Evolutionary conservation across 37 sponge, comb jelly and placozoan species (phyloP).

Genomic region (Theonella swinhoei): DNA sequence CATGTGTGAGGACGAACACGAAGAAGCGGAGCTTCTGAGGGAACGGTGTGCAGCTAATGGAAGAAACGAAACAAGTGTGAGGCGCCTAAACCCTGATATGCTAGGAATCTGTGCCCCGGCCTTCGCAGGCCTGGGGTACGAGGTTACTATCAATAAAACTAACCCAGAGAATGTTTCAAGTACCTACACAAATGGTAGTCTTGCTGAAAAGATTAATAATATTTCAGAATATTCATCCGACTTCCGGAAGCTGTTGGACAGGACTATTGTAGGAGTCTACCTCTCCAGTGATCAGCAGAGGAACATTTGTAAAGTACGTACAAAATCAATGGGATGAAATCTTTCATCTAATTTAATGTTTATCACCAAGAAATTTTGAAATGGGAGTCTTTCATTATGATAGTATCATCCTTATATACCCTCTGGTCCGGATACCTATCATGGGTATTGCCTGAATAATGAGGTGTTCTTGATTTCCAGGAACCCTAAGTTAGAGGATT

Average conservation of each 20-base stretch:
- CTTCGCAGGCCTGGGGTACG: constrained; percentile 2
- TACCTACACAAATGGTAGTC: not conserved
- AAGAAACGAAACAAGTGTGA: not conserved
- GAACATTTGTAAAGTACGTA: constrained; percentile 39
- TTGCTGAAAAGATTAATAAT: not conserved
- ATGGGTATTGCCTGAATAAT: no score
- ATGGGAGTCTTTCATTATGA: no score
- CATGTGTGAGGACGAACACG: constrained; percentile 19
- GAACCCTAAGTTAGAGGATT: no score
- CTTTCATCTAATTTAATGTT: no score
- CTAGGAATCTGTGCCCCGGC: constrained; percentile 11
- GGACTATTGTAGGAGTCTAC: constrained; percentile 38
- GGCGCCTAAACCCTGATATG: not conserved
- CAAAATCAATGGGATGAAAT: no score
- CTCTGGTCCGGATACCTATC: no score
- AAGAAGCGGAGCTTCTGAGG: not conserved
- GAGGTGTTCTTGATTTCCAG: no score
- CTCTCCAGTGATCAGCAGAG: not conserved
- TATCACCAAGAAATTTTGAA: no score
- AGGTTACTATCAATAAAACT: not conserved
- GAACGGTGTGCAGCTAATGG: not conserved
- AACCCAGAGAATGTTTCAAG: not conserved
- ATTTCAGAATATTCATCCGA: not conserved
- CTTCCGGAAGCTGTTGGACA: constrained; percentile 19
- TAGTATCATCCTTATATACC: no score